Percentiles rank a stretch among this genome's conserved stretches.
phyloP scores from a whole-genome alignment of 2,113 vertebrate species.

The Anoplopoma fimbria region DNA sequence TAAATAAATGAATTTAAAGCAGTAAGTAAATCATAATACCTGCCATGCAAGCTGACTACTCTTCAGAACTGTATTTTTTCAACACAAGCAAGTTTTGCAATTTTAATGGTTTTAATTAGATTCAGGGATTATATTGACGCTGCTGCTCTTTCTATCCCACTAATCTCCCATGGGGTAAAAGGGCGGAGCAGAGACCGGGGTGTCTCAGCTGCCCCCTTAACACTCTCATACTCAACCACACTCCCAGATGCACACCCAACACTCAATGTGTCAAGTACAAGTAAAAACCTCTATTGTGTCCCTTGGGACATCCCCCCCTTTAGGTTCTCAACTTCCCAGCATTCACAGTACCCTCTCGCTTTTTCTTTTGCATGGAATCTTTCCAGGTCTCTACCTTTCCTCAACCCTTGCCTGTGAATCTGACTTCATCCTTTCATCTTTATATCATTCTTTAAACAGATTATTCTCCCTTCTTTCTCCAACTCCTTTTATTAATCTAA shows the following conservation, averaged over 20 bases:
- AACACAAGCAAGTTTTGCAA: constrained; percentile 16
- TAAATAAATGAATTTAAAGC: not conserved
- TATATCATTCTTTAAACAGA: not conserved
- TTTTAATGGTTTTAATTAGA: constrained; percentile 40
- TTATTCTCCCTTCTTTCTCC: not conserved
- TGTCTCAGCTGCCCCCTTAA: constrained; percentile 60
- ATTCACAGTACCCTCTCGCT: constrained; percentile 36
- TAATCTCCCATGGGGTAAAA: constrained; percentile 69
- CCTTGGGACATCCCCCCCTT: constrained; percentile 42
- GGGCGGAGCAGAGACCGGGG: constrained; percentile 40
- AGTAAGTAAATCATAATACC: not conserved
- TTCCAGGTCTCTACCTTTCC: not conserved
- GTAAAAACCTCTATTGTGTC: constrained; percentile 65
- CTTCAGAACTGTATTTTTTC: not conserved
- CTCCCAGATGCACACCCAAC: constrained; percentile 44
- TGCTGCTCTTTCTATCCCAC: constrained; percentile 25
- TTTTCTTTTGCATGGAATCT: constrained; percentile 17
- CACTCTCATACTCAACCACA: constrained; percentile 44
- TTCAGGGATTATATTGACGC: constrained; percentile 35
- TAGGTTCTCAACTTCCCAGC: constrained; percentile 47
- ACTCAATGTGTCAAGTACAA: constrained; percentile 54
- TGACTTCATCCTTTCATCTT: not conserved
- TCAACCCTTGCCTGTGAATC: not conserved
- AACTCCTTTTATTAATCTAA: not conserved
- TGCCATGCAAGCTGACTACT: not conserved